phyloP scores from a whole-genome alignment of 2,797 vertebrate genomes.

The Acridotheres tristis region DNA sequence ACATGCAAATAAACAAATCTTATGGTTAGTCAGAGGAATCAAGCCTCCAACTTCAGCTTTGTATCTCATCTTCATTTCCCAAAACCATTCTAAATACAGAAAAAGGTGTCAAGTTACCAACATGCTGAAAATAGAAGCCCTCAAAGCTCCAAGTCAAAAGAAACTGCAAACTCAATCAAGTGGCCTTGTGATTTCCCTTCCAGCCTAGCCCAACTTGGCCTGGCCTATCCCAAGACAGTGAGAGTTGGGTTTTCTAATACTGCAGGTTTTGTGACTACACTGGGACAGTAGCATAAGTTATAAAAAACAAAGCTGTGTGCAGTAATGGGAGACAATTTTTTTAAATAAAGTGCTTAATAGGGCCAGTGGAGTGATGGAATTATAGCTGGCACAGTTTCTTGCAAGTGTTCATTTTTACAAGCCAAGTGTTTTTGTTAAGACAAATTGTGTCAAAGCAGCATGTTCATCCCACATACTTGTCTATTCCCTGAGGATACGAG shows the following conservation, averaged over 20 bases:
- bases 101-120: not conserved
- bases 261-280: not conserved
- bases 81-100: not conserved
- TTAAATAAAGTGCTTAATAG: not conserved
- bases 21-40: not conserved
- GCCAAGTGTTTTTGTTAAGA: not conserved
- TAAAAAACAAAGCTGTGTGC: not conserved
- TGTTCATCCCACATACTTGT: not conserved
- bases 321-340: not conserved
- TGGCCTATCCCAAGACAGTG: not conserved
- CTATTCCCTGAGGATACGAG: not conserved
- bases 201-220: not conserved
- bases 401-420: slow-evolving; percentile 8
- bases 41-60: not conserved
- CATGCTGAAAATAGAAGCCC: not conserved
- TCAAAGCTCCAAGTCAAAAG: not conserved
- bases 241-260: not conserved
- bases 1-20: not conserved
- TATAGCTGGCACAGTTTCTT: not conserved
- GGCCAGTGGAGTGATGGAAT: not conserved
- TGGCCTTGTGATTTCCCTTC: not conserved
- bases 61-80: not conserved
- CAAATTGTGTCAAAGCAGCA: not conserved
- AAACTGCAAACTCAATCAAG: not conserved
- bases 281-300: not conserved